phyloP scores from a whole-genome alignment of 2,113 vertebrate species.

The Struthidea cinerea region DNA sequence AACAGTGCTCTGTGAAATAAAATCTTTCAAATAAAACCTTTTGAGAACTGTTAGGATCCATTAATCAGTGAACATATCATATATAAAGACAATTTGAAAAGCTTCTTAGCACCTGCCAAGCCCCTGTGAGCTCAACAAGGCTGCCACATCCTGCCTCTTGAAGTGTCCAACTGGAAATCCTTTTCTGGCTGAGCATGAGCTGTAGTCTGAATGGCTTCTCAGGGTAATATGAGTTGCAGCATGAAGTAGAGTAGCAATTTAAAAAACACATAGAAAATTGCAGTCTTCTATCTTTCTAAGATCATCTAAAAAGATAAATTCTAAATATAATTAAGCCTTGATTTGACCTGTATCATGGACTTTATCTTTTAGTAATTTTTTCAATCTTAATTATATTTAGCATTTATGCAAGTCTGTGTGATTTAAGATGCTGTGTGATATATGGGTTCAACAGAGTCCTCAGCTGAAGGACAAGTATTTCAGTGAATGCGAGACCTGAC shows the following conservation, averaged over 20 bases:
- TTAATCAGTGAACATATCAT: background rate
- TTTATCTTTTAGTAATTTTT: conserved; percentile 33
- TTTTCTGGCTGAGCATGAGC: background rate
- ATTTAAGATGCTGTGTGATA: conserved; percentile 63
- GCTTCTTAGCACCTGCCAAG: background rate
- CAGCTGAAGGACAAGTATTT: conserved; percentile 71
- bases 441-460: conserved; percentile 60
- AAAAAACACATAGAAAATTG: background rate
- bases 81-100: background rate
- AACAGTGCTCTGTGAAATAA: background rate
- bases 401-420: conserved; percentile 35
- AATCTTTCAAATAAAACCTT: background rate
- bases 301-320: conserved; percentile 29
- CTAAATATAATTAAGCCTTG: conserved; percentile 20
- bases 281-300: background rate
- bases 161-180: background rate
- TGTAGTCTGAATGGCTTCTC: background rate
- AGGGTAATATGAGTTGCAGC: background rate
- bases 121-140: background rate
- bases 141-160: background rate
- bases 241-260: background rate
- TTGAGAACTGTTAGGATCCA: background rate
- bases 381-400: conserved; percentile 58
- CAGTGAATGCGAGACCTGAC: conserved; percentile 63
- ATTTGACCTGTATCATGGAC: conserved; percentile 25